Evolutionary conservation across 2,113 vertebrate genomes (phyloP).

Genomic region (Euleptes europaea): DNA sequence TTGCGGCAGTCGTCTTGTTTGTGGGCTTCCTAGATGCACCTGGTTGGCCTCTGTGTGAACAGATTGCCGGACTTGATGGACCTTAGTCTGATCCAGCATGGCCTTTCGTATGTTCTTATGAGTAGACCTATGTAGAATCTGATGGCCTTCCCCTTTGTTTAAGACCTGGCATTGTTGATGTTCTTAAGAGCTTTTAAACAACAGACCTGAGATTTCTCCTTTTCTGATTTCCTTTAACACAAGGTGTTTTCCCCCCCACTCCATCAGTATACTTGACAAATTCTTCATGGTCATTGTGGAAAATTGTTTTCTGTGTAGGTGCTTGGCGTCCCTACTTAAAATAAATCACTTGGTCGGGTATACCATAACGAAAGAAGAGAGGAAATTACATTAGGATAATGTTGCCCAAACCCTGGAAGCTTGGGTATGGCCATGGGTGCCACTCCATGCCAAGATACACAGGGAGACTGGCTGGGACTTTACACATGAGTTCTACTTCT

Average conservation of each 20-base stretch:
- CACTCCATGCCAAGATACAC: not conserved
- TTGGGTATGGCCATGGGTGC: not conserved
- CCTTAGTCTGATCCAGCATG: too few relatives aligned
- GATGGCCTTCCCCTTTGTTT: not conserved
- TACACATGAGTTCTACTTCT: not conserved
- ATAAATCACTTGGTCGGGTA: slow-evolving; percentile 60
- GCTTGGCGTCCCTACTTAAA: slow-evolving; percentile 46
- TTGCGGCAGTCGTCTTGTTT: too few relatives aligned
- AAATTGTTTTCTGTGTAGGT: slow-evolving; percentile 59
- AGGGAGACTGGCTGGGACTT: not conserved
- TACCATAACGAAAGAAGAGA: slow-evolving; percentile 54
- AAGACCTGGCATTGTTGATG: not conserved
- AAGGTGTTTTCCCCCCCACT: slow-evolving; percentile 47
- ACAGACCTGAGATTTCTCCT: slow-evolving; percentile 35
- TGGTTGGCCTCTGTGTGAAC: too few relatives aligned
- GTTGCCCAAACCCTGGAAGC: not conserved
- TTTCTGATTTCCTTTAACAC: slow-evolving; percentile 56
- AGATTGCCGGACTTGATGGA: too few relatives aligned
- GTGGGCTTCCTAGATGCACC: too few relatives aligned
- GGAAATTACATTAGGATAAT: not conserved
- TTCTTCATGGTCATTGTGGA: slow-evolving; percentile 65
- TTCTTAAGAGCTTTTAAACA: not conserved
- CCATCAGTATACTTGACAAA: slow-evolving; percentile 56
- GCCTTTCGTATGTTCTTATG: too few relatives aligned
- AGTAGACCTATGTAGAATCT: not conserved